phyloP scores from a whole-genome alignment of 2,797 vertebrate genomes.

The Falco naumanni region DNA sequence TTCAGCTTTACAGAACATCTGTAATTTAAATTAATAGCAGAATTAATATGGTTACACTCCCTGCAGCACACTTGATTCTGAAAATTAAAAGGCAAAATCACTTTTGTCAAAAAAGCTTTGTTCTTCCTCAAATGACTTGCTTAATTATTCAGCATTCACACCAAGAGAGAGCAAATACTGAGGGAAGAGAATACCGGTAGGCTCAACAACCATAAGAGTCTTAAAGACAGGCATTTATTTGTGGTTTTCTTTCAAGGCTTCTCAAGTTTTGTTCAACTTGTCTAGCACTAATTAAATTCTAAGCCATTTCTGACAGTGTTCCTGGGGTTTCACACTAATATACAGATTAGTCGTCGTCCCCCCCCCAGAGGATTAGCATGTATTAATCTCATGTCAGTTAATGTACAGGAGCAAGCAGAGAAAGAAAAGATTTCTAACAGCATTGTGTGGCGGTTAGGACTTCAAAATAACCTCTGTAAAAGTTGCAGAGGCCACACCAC shows the following conservation, averaged over 20 bases:
- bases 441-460: background rate
- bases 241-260: background rate
- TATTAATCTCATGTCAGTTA: background rate
- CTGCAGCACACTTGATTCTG: background rate
- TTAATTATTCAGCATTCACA: slow-evolving; percentile 56
- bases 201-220: background rate
- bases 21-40: slow-evolving; percentile 46
- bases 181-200: background rate
- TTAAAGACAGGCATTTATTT: background rate
- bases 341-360: background rate
- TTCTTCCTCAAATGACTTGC: slow-evolving; percentile 31
- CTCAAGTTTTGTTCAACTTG: background rate
- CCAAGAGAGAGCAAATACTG: background rate
- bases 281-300: background rate
- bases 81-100: slow-evolving; percentile 44
- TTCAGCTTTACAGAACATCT: background rate
- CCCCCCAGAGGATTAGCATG: background rate
- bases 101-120: slow-evolving; percentile 61
- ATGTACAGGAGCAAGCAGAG: background rate
- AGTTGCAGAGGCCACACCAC: background rate
- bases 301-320: background rate
- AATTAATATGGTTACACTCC: slow-evolving; percentile 9
- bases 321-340: background rate
- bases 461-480: background rate
- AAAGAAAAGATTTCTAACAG: background rate